A percentile compares a stretch with the other conserved stretches of the same genome.
Conservation (phyloP, 64 coral and sea anemone genomes). For the Trachythela sp. region DNA sequence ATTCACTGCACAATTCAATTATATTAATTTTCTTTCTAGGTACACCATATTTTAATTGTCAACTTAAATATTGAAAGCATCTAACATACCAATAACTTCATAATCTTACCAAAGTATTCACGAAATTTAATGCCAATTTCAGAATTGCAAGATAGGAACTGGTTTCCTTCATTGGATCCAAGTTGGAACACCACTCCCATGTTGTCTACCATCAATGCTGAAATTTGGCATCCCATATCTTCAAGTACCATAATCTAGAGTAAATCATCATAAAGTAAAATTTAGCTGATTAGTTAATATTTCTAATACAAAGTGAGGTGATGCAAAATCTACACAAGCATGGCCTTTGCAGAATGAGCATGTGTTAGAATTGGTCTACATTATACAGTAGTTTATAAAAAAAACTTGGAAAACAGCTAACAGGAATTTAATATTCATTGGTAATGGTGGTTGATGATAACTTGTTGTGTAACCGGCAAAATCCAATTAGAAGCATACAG, state of each 20-base stretch:
- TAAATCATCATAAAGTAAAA: neutral
- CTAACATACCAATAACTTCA: neutral
- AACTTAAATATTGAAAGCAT: neutral
- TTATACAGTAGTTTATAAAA: too few relatives aligned
- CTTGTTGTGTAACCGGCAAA: too few relatives aligned
- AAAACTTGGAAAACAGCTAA: too few relatives aligned
- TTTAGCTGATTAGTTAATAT: neutral
- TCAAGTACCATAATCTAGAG: neutral
- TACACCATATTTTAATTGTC: too few relatives aligned
- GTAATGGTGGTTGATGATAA: too few relatives aligned
- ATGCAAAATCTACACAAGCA: neutral
- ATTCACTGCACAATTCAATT: neutral
- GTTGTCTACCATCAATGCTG: neutral
- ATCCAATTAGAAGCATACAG: too few relatives aligned
- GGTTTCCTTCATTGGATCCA: neutral
- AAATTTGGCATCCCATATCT: neutral
- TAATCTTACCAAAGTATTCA: neutral
- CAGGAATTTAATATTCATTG: too few relatives aligned
- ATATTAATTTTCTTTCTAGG: neutral
- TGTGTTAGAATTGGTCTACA: too few relatives aligned
- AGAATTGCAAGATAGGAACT: neutral
- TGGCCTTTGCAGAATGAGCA: too few relatives aligned
- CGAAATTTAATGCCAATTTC: conserved; percentile 13
- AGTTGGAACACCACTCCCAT: neutral
- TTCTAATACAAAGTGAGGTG: neutral